Evolutionary conservation across 2,888 invertebrate species (phyloP), one percentile per base, ranked within the genome.

Genomic region (Cheilosia scutellata): DNA sequence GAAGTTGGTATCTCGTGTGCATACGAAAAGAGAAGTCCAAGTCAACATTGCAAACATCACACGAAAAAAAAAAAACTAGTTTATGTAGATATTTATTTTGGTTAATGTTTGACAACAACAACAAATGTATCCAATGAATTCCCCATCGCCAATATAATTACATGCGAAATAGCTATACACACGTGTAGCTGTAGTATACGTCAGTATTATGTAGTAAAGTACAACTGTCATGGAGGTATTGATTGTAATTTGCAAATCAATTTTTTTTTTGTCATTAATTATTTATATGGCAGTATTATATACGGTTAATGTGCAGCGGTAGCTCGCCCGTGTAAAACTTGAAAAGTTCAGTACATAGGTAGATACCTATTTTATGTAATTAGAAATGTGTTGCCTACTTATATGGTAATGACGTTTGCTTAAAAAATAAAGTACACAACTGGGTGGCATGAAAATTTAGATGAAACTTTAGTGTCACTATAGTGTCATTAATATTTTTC

Each of bases 221-320:
- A 11, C 37, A 37, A 37, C 37, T 11, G 37, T 11, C 37, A 11
- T 4, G 11, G 11, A 37, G 3, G 37, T 37, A 51, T 44, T 37
- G 53, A 44, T 68, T 77, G 77, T 27, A 51, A 31, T 51, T 66
- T 76, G 76, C 62, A 62, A 77, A 70, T 77, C 37, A 62, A 70
- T 37, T 37, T 11, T 37, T 47, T 70, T 70, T 20, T 7, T 37
- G 55, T 76, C 51, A 60, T 76, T 55, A 70, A 77, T 62, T 62
- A 77, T 77, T 70, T 60, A 65, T 75, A 42, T 58, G 29, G 40
- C 75, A 75, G 49, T 42, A 42, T 31, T 63, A 47, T 13, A 49
- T 31, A 51, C 16, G 16, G 27, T 53, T 40, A 13, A 40, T 40
- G n/a, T 37, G 37, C 25, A 33, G 20, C 33, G n/a, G 33, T 13